Percentiles rank a stretch among this genome's conserved stretches.
phyloP scores from a whole-genome alignment of 2,888 invertebrate genomes.

The Euplexia lucipara region DNA sequence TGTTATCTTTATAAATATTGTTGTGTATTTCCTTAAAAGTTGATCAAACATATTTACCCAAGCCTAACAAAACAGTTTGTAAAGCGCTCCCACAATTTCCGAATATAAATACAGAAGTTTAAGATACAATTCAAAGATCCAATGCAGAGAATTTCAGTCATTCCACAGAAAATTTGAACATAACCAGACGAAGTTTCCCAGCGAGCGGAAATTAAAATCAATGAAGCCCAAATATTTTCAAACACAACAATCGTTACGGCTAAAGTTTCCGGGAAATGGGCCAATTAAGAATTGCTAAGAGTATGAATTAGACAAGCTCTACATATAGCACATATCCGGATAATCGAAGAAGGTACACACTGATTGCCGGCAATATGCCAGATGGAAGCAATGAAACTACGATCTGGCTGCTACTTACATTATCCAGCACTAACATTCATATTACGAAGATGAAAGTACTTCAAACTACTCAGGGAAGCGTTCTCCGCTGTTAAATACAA shows the following conservation, averaged over 20 bases:
- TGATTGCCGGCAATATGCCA: not conserved
- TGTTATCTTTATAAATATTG: not conserved
- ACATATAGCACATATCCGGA: not conserved
- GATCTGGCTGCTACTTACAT: not conserved
- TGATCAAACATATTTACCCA: slow-evolving; percentile 1
- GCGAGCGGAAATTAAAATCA: slow-evolving; percentile 53
- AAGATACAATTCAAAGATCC: slow-evolving; percentile 32
- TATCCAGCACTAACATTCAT: no score
- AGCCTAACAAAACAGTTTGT: slow-evolving; percentile 4
- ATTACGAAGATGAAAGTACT: no score
- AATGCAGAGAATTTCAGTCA: slow-evolving; percentile 22
- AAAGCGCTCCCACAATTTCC: not conserved
- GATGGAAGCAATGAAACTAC: not conserved
- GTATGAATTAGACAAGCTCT: slow-evolving; percentile 31
- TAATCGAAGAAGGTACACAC: not conserved
- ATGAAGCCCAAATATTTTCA: slow-evolving; percentile 44
- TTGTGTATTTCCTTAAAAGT: not conserved
- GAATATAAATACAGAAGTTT: slow-evolving; percentile 14
- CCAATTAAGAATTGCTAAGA: slow-evolving; percentile 32
- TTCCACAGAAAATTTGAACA: slow-evolving; percentile 32
- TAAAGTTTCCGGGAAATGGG: slow-evolving; percentile 32
- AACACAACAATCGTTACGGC: slow-evolving; percentile 39
- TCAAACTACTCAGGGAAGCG: no score
- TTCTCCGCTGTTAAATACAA: no score
- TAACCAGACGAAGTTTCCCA: slow-evolving; percentile 36